Evolutionary conservation across 2,888 invertebrate species (phyloP), one percentile per base, ranked within the genome.

Genomic region (Netelia inedita): DNA sequence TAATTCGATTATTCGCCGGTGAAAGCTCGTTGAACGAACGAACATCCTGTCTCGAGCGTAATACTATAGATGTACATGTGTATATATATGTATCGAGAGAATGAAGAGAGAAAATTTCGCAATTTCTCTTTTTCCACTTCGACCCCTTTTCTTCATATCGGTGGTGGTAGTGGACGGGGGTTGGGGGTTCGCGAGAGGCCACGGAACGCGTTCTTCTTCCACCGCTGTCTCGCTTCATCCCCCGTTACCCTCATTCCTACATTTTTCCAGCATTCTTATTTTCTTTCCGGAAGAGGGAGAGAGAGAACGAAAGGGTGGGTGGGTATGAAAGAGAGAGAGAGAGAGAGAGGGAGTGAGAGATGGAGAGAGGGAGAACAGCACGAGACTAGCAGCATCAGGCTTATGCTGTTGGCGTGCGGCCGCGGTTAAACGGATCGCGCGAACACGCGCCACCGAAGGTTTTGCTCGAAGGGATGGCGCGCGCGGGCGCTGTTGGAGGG

Each of bases 401-500:
- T 85, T 74, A 75, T 82, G 85, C 79, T 69, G 82, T 73, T 82
- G 79, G 85, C 85, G 85, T 85, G 82, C 75, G 79, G 71, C 72
- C 82, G 85, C 75, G 85, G 85, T 85, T 85, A 88, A 86, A 86
- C 85, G 87, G 83, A 88, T 87, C 88, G 87, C 83, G 86, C 79
- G 86, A 85, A 82, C 75, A 85, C 85, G 85, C 85, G 81, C 78
- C 82, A 72, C 75, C 28, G 61, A 68, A 46, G 69, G 59, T 69
- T 69, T 69, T 59, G 41, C 53, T 72, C 79, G 28, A 43, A 63
- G 79, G 10, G 23, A 21, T 73, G 8, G 19, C 14, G 35, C 35
- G 35, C 35, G 46, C 14, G 46, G 46, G 14, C 14, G 46, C 11
- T 46, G 46, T 46, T 46, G 46, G 53, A 46, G 69, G 28, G 28